Base-by-base conservation (phyloP, 1,140 invertebrate species). In the Drosophila pseudoananassae region DNA sequence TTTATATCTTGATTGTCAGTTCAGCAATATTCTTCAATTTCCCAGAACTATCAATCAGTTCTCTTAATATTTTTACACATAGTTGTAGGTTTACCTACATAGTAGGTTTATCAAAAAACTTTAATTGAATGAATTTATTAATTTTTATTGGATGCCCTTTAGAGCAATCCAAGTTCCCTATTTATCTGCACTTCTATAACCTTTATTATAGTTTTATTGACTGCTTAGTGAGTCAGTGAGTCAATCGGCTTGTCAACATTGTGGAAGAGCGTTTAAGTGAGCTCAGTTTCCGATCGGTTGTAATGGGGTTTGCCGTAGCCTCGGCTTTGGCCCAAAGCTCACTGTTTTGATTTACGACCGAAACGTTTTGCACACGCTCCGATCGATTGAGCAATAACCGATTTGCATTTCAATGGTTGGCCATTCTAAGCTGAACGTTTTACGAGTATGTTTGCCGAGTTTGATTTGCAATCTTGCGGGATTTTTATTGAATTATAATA, bases 321-420 rank as follows among this genome's bases (percentile, higher is more conserved):
- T 64, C 49, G 29, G 36, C 17, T 51, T 45, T 55, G 23, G 38
- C 45, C n/a, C 17, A 49, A 60, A 49, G 45, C 59, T 74, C 58
- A 64, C 55, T 36, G 49, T 74, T 60, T 53, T 75, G 40, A 73
- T 73, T 60, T 74, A 73, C 63, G 25, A 29, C 33, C 38, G 14
- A 57, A 75, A 52, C 72, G 72, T 58, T 80, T 82, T 51, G 51
- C 64, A 58, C 58, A 72, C 53, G 38, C 50, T 74, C 58, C 29
- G 33, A 54, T 54, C 54, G 29, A 55, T 73, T 51, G 57, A 75
- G 53, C 49, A 51, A 53, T 46, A 38, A 33, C 50, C 45, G 64
- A 79, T 64, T 56, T 54, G 57, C 64, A 61, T 81, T 69, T 55
- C 61, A 68, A 33, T 68, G 49, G 23, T 46, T 68, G 61, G 38